A percentile compares a stretch with the other conserved stretches of the same genome.
phyloP scores from a whole-genome alignment of 64 coral and sea anemone species.

The Montipora cactus region DNA sequence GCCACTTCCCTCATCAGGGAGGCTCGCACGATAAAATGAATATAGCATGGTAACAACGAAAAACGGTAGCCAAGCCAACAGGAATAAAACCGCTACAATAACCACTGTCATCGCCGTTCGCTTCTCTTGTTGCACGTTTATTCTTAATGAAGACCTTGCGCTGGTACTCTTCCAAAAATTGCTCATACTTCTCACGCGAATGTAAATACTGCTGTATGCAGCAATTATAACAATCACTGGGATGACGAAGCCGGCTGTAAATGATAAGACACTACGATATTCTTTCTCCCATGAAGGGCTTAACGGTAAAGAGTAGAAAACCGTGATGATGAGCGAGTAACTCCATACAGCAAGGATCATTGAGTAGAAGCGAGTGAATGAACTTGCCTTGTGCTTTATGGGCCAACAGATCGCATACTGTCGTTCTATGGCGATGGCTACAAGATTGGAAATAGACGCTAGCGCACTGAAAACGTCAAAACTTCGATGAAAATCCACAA shows the following conservation, averaged over 20 bases:
- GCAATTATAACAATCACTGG: slow-evolving; percentile 25
- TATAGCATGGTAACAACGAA: slow-evolving; percentile 47
- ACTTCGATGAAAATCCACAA: not conserved
- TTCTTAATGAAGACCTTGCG: not conserved
- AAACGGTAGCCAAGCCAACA: slow-evolving; percentile 60
- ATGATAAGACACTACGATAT: slow-evolving; percentile 8
- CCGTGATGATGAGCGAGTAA: slow-evolving; percentile 17
- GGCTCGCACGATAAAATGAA: not conserved
- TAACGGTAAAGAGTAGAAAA: not conserved
- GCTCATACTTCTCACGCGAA: slow-evolving; percentile 18
- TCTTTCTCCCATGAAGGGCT: not conserved
- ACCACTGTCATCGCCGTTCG: slow-evolving; percentile 24
- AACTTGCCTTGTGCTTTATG: slow-evolving; percentile 5
- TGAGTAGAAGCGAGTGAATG: not conserved
- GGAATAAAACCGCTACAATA: slow-evolving; percentile 48
- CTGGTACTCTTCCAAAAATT: slow-evolving; percentile 9
- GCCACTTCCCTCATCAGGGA: not conserved
- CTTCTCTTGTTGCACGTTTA: slow-evolving; percentile 13
- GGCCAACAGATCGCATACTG: slow-evolving; percentile 36
- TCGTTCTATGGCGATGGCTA: slow-evolving; percentile 56
- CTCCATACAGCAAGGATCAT: slow-evolving; percentile 49
- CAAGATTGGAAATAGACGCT: slow-evolving; percentile 59
- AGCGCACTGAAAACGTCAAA: slow-evolving; percentile 66
- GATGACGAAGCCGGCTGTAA: slow-evolving; percentile 35
- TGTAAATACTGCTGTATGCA: slow-evolving; percentile 43